Evolutionary conservation across 2,888 invertebrate species (phyloP), one percentile per base, ranked within the genome.

Genomic region (Pyrocoelia pectoralis): DNA sequence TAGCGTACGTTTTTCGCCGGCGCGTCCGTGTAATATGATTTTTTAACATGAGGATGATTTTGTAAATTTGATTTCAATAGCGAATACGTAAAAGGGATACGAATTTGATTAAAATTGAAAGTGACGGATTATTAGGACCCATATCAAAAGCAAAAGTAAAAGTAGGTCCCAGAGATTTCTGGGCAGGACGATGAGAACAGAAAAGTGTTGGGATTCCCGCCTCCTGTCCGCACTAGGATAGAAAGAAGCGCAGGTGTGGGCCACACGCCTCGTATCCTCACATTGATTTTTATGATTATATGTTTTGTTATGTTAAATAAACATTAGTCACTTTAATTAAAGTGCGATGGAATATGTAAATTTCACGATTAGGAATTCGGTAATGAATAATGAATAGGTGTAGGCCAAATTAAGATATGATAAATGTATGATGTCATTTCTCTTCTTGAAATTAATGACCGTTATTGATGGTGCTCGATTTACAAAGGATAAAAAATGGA

Each of bases 251-350:
- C 77, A 77, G 78, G 78, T 78, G 78, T 75, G 76, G 77, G 75
- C 76, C 75, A 76, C 76, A 77, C 75, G 76, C 76, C 73, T 71
- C 66, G 73, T 72, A 67, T 72, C 72, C 73, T 62, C 63, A 71
- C 76, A 73, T 77, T 74, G 76, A 77, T 77, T 77, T 76, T 77
- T 77, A 77, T 76, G 79, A 80, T 79, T 78, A 76, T 77, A 76
- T 73, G 78, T 79, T 80, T 79, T 80, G 79, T 80, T 79, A 79
- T 80, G 79, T 77, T 78, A 79, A 79, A 77, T 79, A 78, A 78
- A 78, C 78, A 79, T 79, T 79, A 79, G 77, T 79, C 78, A 78
- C 76, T 77, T 77, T 79, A 79, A 80, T 80, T 79, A 79, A 79
- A 78, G 71, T 70, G 72, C 72, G 74, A 76, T 75, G 74, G 76